These are phyloP conservation scores for Cheirogaleus medius DNA, from an alignment of 2,113 vertebrate genomes.

Conservation along the genomic window DNA sequence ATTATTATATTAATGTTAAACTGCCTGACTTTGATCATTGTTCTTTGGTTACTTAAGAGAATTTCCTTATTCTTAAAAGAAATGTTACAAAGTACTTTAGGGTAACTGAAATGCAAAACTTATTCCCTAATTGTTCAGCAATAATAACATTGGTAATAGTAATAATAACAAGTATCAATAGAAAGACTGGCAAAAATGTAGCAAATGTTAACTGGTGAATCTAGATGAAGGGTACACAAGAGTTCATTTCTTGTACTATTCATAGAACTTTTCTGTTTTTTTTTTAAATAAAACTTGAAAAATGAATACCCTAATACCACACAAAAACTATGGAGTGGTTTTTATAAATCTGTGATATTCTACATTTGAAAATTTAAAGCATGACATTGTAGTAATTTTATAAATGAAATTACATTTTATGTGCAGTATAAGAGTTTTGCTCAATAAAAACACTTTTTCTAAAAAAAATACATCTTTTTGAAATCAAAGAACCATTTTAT, in stretches of 20 bases:
- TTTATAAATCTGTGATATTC: conserved; percentile 54
- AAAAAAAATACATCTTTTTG: conserved; percentile 11
- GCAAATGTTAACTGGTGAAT: conserved; percentile 19
- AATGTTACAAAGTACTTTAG: conserved; percentile 38
- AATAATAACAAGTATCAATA: conserved; percentile 17
- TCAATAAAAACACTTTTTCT: conserved; percentile 34
- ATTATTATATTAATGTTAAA: conserved; percentile 11
- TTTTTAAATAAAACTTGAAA: conserved; percentile 12
- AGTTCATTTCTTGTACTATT: conserved; percentile 3
- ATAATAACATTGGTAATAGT: conserved; percentile 21
- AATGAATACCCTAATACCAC: conserved; percentile 25
- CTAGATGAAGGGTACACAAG: neutral
- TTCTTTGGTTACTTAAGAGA: conserved; percentile 54
- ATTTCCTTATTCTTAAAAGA: conserved; percentile 45
- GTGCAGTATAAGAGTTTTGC: conserved; percentile 25
- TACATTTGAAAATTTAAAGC: conserved; percentile 40
- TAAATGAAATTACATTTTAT: neutral
- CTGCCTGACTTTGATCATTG: neutral
- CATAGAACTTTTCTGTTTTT: neutral
- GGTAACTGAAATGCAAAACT: conserved; percentile 45
- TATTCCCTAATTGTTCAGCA: conserved; percentile 34
- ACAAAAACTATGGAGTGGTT: neutral
- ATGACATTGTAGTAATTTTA: conserved; percentile 4
- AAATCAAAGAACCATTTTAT: conserved; percentile 43
- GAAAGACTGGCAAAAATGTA: conserved; percentile 36